phyloP scores from a whole-genome alignment of 2,888 invertebrate genomes.

The Drosophila maculinotata region DNA sequence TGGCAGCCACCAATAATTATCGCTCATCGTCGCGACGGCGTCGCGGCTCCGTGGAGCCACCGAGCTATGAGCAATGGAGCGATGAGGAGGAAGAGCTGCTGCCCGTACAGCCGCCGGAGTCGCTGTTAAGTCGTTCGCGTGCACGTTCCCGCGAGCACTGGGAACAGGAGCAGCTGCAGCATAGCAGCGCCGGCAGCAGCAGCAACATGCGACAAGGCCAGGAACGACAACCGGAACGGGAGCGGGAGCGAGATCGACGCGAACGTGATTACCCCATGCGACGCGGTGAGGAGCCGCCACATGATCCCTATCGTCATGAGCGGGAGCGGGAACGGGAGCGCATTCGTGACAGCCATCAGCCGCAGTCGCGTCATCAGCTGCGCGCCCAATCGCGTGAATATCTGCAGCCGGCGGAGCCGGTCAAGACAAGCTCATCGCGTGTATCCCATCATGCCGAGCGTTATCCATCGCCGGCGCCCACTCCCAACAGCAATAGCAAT shows the following conservation, averaged over 20 bases:
- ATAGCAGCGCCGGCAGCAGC: constrained; percentile 39
- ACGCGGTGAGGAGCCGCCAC: constrained; percentile 48
- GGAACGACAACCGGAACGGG: constrained; percentile 39
- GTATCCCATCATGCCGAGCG: constrained; percentile 55
- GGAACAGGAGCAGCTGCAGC: constrained; percentile 46
- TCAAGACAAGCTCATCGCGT: constrained; percentile 59
- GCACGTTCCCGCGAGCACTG: constrained; percentile 72
- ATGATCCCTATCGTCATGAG: constrained; percentile 67
- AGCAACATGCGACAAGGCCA: constrained; percentile 32
- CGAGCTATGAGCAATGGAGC: constrained; percentile 83
- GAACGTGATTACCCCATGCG: constrained; percentile 63
- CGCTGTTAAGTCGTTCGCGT: constrained; percentile 60
- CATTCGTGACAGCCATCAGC: constrained; percentile 29
- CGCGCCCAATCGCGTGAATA: constrained; percentile 66
- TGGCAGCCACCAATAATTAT: constrained; percentile 29
- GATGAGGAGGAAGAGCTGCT: constrained; percentile 76
- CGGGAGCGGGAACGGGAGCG: constrained; percentile 56
- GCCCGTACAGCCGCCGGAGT: constrained; percentile 16
- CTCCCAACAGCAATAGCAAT: constrained; percentile 58
- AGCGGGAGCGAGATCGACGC: constrained; percentile 54
- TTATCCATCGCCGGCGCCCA: constrained; percentile 72
- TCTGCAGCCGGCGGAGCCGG: constrained; percentile 54
- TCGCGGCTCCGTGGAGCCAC: constrained; percentile 74
- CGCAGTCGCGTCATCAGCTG: constrained; percentile 48
- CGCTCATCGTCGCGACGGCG: constrained; percentile 67